A percentile compares a stretch with the other conserved stretches of the same genome.
Conservation (phyloP, 2,797 vertebrate genomes). For the Rhabdomys pumilio region DNA sequence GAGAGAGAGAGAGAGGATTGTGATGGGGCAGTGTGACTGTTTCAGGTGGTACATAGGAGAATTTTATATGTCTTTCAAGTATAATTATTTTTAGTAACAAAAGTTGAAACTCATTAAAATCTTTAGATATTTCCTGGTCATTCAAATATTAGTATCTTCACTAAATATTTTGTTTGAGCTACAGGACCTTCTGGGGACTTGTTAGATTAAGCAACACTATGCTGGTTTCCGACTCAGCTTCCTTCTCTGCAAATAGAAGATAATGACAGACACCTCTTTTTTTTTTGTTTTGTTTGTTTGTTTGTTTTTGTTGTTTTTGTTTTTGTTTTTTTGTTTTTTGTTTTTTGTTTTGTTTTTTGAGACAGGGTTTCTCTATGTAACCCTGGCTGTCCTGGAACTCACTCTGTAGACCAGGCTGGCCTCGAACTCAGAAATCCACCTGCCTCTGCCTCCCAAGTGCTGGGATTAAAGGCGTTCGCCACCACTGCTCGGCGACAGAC, state of each 20-base stretch:
- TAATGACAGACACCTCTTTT: neutral
- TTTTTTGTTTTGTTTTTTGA: too few species aligned
- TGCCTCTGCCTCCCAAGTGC: too few species aligned
- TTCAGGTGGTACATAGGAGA: neutral
- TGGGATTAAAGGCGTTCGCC: too few species aligned
- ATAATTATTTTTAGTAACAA: neutral
- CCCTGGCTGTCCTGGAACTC: too few species aligned
- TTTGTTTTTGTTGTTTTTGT: too few species aligned
- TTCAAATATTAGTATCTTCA: constrained; percentile 21
- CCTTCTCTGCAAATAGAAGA: neutral
- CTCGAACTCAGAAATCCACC: too few species aligned
- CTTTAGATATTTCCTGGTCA: neutral
- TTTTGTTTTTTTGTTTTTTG: too few species aligned
- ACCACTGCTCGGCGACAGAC: neutral
- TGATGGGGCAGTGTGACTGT: too few species aligned
- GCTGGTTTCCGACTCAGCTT: neutral
- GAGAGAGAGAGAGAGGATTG: too few species aligned
- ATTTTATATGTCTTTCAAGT: neutral
- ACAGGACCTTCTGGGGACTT: neutral
- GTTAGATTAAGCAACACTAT: neutral
- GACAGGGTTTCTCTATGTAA: too few species aligned
- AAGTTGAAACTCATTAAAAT: constrained; percentile 1
- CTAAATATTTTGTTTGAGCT: neutral
- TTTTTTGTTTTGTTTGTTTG: too few species aligned
- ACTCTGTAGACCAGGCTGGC: too few species aligned